phyloP scores from a whole-genome alignment of 2,888 invertebrate species.

The Melipona beecheii region DNA sequence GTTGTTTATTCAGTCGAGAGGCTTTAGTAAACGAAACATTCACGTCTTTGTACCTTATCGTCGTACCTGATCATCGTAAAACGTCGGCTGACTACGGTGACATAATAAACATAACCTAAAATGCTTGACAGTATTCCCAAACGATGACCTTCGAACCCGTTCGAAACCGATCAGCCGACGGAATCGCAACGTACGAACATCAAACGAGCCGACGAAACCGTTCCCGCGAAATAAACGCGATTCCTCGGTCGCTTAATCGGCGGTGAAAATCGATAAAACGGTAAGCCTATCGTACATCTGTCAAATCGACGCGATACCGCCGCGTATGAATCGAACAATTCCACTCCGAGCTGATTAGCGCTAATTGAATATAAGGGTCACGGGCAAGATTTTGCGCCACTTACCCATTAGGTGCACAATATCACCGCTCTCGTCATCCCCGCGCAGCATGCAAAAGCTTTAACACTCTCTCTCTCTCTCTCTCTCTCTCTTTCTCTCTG shows the following conservation, averaged over 20 bases:
- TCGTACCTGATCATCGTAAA: neutral
- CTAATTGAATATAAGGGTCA: constrained; percentile 52
- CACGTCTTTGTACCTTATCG: neutral
- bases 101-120: constrained; percentile 66
- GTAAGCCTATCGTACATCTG: constrained; percentile 43
- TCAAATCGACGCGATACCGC: constrained; percentile 26
- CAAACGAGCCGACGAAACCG: neutral
- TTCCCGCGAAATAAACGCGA: neutral
- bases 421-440: constrained; percentile 44
- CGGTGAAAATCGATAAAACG: constrained; percentile 59
- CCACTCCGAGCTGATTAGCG: constrained; percentile 13
- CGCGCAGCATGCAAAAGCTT: neutral
- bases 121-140: constrained; percentile 31
- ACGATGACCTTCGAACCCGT: constrained; percentile 21
- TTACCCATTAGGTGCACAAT: constrained; percentile 47
- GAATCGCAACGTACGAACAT: constrained; percentile 3
- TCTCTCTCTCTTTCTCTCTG: no score
- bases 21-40: neutral
- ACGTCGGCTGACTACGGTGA: constrained; percentile 14
- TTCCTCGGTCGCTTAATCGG: constrained; percentile 1
- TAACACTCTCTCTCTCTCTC: no score
- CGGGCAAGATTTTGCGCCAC: constrained; percentile 21
- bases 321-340: constrained; percentile 12
- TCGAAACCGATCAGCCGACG: constrained; percentile 18
- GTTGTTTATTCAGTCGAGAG: neutral